Base-by-base conservation (phyloP, 1,140 invertebrate genomes). In the Hermetia illucens region DNA sequence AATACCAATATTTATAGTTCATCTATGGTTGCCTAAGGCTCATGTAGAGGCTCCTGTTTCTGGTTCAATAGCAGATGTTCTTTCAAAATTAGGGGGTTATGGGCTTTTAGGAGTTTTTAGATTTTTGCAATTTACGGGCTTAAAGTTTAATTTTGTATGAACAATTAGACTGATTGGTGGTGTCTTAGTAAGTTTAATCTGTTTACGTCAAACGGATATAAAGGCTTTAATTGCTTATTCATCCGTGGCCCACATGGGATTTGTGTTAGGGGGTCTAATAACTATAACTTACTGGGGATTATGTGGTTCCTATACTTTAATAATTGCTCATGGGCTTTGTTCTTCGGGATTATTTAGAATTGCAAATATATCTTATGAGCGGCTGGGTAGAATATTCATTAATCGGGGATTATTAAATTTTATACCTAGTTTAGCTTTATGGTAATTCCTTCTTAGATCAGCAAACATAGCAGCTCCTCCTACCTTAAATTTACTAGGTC, bases 41-140 rank as follows among this genome's bases (percentile, higher is more conserved):
- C 76, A 79, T 73, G 75, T 80, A 16, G 75, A 81, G 52, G 74
- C 75, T 46, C 74, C 76, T n/a, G 52, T 77, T 55, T 66, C 65
- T 34, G 73, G 74, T 4, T 77, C 75, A 24, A 78, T 79, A 58
- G 75, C 75, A 27, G 75, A 69, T 0, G 55, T 79, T 59, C 62
- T 79, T 53, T 61, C 79, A 58, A 80, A 79, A 59, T 66, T 79
- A 64, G 75, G 74, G 3, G 71, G 64, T 5, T 76, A 72, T 66
- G 72, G 72, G 3, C 37, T 77, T 40, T 46, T 73, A 38, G 70
- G 70, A 16, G 16, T 71, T 42, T 44, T 67, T 48, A 45, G 48
- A 45, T 44, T 65, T 49, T 41, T 64, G 47, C 43, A 50, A 42
- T 39, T 42, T 46, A 48, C 52, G 45, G 40, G 49, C 49, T 43